Percentiles rank a stretch among this genome's conserved stretches.
Conservation (phyloP, 2,888 invertebrate genomes). For the Lasioglossum vierecki region DNA sequence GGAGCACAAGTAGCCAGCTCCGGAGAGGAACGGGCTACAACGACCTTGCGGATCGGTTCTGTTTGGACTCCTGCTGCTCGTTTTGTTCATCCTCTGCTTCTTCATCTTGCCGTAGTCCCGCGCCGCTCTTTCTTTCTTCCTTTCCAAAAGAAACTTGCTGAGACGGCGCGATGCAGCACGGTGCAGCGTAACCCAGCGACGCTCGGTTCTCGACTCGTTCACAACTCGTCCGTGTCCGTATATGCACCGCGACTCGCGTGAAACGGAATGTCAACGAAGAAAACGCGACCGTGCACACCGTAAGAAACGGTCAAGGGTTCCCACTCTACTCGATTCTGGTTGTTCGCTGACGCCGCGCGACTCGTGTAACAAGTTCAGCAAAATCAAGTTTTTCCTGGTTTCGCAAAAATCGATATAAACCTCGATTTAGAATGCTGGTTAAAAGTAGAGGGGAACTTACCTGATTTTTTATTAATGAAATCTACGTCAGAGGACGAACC, state of each 20-base stretch:
- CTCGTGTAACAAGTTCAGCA: neutral
- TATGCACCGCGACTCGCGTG: slow-evolving; percentile 34
- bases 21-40: slow-evolving; percentile 41
- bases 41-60: slow-evolving; percentile 72
- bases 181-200: neutral
- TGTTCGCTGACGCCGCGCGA: neutral
- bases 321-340: neutral
- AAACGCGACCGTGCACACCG: slow-evolving; percentile 25
- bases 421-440: too few species aligned
- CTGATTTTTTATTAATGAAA: too few species aligned
- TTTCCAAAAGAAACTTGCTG: slow-evolving; percentile 71
- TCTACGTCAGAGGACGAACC: too few species aligned
- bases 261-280: slow-evolving; percentile 61
- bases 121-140: slow-evolving; percentile 62
- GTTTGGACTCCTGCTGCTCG: slow-evolving; percentile 60
- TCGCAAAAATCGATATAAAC: too few species aligned
- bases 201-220: slow-evolving; percentile 62
- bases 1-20: slow-evolving; percentile 13
- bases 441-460: too few species aligned
- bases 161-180: slow-evolving; percentile 62
- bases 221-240: slow-evolving; percentile 54
- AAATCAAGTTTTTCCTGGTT: too few species aligned
- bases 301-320: slow-evolving; percentile 27
- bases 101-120: slow-evolving; percentile 56
- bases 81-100: slow-evolving; percentile 61